phyloP scores from a whole-genome alignment of 2,797 vertebrate species.

The Clarias fuscus region DNA sequence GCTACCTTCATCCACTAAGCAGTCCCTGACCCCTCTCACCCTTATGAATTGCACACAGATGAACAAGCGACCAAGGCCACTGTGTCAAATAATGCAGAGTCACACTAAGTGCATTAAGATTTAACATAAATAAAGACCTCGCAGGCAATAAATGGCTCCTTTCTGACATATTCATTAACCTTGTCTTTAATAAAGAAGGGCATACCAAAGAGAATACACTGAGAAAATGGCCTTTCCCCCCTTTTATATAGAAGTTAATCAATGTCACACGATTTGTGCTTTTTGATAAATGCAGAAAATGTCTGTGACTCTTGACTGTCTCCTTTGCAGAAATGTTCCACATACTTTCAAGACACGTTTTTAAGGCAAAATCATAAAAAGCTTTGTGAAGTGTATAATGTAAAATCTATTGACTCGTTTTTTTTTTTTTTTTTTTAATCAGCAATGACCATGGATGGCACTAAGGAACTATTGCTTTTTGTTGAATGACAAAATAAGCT shows the following conservation, averaged over 20 bases:
- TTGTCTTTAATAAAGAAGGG: constrained; percentile 57
- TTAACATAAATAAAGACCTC: constrained; percentile 67
- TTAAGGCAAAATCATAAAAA: constrained; percentile 17
- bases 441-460: constrained; percentile 36
- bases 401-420: constrained; percentile 47
- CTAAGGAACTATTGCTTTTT: constrained; percentile 45
- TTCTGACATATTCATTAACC: constrained; percentile 66
- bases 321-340: constrained; percentile 17
- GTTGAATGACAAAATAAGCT: neutral
- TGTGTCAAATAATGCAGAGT: constrained; percentile 62
- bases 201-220: constrained; percentile 58
- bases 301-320: constrained; percentile 5
- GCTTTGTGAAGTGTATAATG: constrained; percentile 24
- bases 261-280: constrained; percentile 23
- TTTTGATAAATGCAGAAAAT: constrained; percentile 30
- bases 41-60: constrained; percentile 53
- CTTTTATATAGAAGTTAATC: constrained; percentile 37
- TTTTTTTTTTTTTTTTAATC: neutral
- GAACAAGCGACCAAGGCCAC: constrained; percentile 55
- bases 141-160: constrained; percentile 45
- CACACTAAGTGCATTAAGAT: constrained; percentile 64
- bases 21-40: constrained; percentile 66
- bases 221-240: constrained; percentile 46
- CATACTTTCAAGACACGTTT: constrained; percentile 10
- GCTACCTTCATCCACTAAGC: constrained; percentile 65